Evolutionary conservation across 2,888 invertebrate genomes (phyloP).

Genomic region (Brenthis ino): DNA sequence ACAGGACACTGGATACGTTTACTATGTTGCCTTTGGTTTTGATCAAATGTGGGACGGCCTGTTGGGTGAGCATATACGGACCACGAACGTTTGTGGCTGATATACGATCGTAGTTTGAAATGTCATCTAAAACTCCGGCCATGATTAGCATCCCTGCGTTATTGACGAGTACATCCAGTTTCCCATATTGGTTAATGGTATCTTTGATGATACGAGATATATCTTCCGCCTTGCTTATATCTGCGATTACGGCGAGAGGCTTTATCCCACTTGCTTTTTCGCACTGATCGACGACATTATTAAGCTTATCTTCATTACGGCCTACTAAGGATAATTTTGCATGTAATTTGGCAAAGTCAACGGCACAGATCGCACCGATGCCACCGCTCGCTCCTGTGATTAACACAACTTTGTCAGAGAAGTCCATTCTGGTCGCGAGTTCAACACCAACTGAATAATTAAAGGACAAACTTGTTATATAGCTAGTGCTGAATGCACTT

Average conservation of each 20-base stretch:
- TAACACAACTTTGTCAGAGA: slow-evolving; percentile 64
- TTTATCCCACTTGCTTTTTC: slow-evolving; percentile 51
- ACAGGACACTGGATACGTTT: slow-evolving; percentile 63
- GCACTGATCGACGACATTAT: slow-evolving; percentile 54
- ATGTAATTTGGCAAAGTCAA: slow-evolving; percentile 57
- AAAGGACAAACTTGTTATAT: slow-evolving; percentile 29
- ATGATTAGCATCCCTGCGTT: slow-evolving; percentile 61
- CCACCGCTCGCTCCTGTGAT: slow-evolving; percentile 72
- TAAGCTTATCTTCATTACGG: slow-evolving; percentile 59
- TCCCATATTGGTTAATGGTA: slow-evolving; percentile 54
- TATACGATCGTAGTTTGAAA: slow-evolving; percentile 56
- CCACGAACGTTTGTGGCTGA: slow-evolving; percentile 65
- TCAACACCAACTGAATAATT: slow-evolving; percentile 39
- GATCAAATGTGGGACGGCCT: slow-evolving; percentile 55
- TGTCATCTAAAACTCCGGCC: slow-evolving; percentile 48
- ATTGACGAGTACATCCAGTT: slow-evolving; percentile 64
- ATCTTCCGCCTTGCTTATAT: slow-evolving; percentile 58
- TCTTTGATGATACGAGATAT: slow-evolving; percentile 54
- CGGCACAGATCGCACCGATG: slow-evolving; percentile 65
- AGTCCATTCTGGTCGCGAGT: slow-evolving; percentile 59
- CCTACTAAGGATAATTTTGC: slow-evolving; percentile 61
- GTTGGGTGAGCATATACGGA: slow-evolving; percentile 57
- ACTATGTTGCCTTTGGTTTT: slow-evolving; percentile 63
- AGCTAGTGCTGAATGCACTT: slow-evolving; percentile 17
- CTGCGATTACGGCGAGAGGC: slow-evolving; percentile 58